These are phyloP conservation scores for Leptopterna dolabrata DNA, from an alignment of 2,888 invertebrate genomes.

Conservation along the genomic window DNA sequence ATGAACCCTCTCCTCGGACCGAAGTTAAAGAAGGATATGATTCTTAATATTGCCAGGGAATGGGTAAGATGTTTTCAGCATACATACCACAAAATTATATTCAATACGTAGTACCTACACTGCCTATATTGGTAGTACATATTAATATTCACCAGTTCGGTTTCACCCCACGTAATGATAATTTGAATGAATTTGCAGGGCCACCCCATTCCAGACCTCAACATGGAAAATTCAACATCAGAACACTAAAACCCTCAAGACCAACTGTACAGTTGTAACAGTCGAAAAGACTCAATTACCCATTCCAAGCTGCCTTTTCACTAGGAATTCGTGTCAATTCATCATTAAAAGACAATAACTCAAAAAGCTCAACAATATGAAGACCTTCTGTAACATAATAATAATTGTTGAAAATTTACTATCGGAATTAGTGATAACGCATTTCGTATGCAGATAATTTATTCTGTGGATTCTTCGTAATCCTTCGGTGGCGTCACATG, in stretches of 20 bases:
- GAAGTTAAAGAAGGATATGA: constrained; percentile 76
- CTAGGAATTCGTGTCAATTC: neutral
- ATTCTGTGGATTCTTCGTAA: neutral
- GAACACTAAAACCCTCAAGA: neutral
- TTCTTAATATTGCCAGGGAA: constrained; percentile 81
- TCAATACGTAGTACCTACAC: too few relatives aligned
- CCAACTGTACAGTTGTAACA: neutral
- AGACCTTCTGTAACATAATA: neutral
- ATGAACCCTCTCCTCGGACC: constrained; percentile 94
- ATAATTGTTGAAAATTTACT: neutral
- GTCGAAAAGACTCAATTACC: neutral
- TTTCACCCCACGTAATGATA: too few relatives aligned
- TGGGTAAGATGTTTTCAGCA: constrained; percentile 71
- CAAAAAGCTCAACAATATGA: neutral
- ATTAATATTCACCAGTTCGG: too few relatives aligned
- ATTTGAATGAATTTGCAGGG: constrained; percentile 43
- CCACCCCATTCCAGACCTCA: constrained; percentile 43
- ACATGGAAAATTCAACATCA: neutral
- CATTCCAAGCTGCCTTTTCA: neutral
- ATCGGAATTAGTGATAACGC: too few relatives aligned
- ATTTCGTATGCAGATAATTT: too few relatives aligned
- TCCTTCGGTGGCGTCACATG: neutral
- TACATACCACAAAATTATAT: neutral
- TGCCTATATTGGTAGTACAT: too few relatives aligned
- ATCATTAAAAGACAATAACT: neutral